phyloP scores from a whole-genome alignment of 2,888 invertebrate species.

The Marronus borbonicus region DNA sequence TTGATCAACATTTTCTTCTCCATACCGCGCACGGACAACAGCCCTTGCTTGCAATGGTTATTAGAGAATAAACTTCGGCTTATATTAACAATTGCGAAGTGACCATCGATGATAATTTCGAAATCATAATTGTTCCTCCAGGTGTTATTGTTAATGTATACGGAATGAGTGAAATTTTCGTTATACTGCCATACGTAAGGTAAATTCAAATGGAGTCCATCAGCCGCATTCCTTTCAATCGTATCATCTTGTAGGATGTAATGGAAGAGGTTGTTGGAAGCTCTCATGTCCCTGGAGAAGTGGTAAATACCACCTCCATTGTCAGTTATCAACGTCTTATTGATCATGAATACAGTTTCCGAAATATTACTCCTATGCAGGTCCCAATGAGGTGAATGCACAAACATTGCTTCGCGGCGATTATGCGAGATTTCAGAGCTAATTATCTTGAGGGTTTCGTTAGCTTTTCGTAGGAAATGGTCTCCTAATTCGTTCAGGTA shows the following conservation, averaged over 20 bases:
- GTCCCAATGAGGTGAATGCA: slow-evolving; percentile 91
- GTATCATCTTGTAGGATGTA: slow-evolving; percentile 91
- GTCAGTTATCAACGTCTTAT: slow-evolving; percentile 86
- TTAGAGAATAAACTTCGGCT: slow-evolving; percentile 88
- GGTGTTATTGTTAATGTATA: slow-evolving; percentile 89
- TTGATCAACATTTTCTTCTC: slow-evolving; percentile 93
- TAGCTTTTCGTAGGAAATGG: slow-evolving; percentile 88
- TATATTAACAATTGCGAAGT: slow-evolving; percentile 92
- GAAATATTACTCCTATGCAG: slow-evolving; percentile 89
- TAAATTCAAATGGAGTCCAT: slow-evolving; percentile 90
- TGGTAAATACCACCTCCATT: slow-evolving; percentile 93
- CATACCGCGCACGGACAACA: slow-evolving; percentile 92
- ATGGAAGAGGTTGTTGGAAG: slow-evolving; percentile 97
- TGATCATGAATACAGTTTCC: slow-evolving; percentile 91
- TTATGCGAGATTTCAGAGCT: slow-evolving; percentile 88
- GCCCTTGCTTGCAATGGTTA: slow-evolving; percentile 86
- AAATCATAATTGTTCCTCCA: slow-evolving; percentile 92
- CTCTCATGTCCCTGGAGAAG: slow-evolving; percentile 92
- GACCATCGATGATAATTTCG: slow-evolving; percentile 89
- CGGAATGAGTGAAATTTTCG: slow-evolving; percentile 93
- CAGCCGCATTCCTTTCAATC: slow-evolving; percentile 87
- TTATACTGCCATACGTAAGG: slow-evolving; percentile 98
- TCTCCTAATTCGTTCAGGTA: slow-evolving; percentile 90
- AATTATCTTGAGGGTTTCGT: slow-evolving; percentile 87
- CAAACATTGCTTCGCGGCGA: slow-evolving; percentile 83